A percentile compares a stretch with the other conserved stretches of the same genome.
phyloP scores from a whole-genome alignment of 2,888 invertebrate genomes.

The Cloeon dipterum region DNA sequence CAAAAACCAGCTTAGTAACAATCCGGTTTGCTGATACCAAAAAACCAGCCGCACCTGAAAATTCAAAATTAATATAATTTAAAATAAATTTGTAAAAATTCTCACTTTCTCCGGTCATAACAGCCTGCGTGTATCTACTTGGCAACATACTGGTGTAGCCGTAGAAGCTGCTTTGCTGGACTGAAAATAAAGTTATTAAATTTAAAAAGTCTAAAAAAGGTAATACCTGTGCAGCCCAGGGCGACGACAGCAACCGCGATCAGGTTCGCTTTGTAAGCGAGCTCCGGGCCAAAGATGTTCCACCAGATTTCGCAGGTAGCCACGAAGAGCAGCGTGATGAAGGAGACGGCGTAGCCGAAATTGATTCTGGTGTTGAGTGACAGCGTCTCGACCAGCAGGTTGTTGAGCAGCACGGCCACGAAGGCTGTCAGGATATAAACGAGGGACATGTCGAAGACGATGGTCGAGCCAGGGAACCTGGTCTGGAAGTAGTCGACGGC shows the following conservation, averaged over 20 bases:
- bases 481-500: slow-evolving; percentile 82
- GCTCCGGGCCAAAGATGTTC: slow-evolving; percentile 53
- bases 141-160: slow-evolving; percentile 85
- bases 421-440: slow-evolving; percentile 82
- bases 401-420: slow-evolving; percentile 65
- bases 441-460: slow-evolving; percentile 80
- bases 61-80: no score
- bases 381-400: slow-evolving; percentile 58
- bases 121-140: slow-evolving; percentile 72
- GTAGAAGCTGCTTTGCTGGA: slow-evolving; percentile 86
- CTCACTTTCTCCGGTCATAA: slow-evolving; percentile 87
- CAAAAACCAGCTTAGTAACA: slow-evolving; percentile 52
- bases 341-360: slow-evolving; percentile 65
- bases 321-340: slow-evolving; percentile 59
- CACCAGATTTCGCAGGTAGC: slow-evolving; percentile 70
- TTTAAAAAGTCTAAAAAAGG: background rate
- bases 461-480: slow-evolving; percentile 60
- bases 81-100: no score
- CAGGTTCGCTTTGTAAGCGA: slow-evolving; percentile 63
- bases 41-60: slow-evolving; percentile 60
- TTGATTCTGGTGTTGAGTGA: slow-evolving; percentile 64
- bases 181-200: slow-evolving; percentile 16
- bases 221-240: slow-evolving; percentile 55
- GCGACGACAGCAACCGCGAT: slow-evolving; percentile 68
- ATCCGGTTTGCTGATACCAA: slow-evolving; percentile 69